Evolutionary conservation across 2,113 vertebrate species (phyloP).

Genomic region (western clawed frog (Xenopus tropicalis)): UCB_Xtro_10.0 CM004449.2:79459001-79459500

Average conservation of each 20-base stretch:
- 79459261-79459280: not conserved
- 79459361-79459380: constrained; percentile 5
- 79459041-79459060: too few species aligned
- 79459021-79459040: too few species aligned
- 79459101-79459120: too few species aligned
- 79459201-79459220: too few species aligned
- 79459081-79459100: too few species aligned
- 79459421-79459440: constrained; percentile 26
- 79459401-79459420: constrained; percentile 27
- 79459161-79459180: too few species aligned
- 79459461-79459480: constrained; percentile 29
- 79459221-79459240: too few species aligned
- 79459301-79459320: not conserved
- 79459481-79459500: constrained; percentile 22
- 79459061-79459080: too few species aligned
- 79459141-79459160: too few species aligned
- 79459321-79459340: constrained; percentile 16
- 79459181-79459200: too few species aligned
- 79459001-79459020: too few species aligned
- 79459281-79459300: not conserved
- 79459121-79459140: too few species aligned
- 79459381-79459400: constrained; percentile 13
- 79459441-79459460: constrained; percentile 22
- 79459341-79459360: constrained; percentile 12
- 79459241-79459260: not conserved